Evolutionary conservation across 2,797 vertebrate species (phyloP).

Genomic region (Coreius guichenoti): DNA sequence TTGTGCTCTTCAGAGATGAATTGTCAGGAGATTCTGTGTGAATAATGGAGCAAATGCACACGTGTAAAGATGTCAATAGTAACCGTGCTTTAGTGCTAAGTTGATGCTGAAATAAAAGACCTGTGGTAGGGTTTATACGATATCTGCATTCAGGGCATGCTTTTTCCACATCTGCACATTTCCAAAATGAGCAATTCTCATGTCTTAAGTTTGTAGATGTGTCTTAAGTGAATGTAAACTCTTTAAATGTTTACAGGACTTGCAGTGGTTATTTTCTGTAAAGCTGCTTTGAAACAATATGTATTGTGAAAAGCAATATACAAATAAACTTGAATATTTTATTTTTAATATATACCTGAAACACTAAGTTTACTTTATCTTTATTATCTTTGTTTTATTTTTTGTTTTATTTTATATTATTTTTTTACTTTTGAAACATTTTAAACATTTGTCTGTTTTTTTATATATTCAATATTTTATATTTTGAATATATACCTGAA

Average conservation of each 20-base stretch:
- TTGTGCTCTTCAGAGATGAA: constrained; percentile 4
- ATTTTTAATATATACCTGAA: background rate
- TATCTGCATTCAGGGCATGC: background rate
- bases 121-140: background rate
- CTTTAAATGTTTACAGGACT: background rate
- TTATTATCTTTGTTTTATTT: too few relatives aligned
- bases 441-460: too few relatives aligned
- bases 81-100: background rate
- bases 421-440: background rate
- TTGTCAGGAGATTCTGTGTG: background rate
- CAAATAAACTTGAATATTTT: background rate
- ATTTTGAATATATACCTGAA: background rate
- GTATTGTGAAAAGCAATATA: background rate
- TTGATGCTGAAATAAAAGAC: background rate
- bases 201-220: background rate
- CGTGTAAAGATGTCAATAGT: background rate
- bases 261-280: background rate
- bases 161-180: background rate
- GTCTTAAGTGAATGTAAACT: background rate
- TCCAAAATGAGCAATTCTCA: background rate
- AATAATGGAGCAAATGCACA: background rate
- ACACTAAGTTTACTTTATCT: background rate
- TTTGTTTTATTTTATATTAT: too few relatives aligned
- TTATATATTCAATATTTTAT: background rate
- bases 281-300: background rate